A percentile compares a stretch with the other conserved stretches of the same genome.
Conservation (phyloP, 2,888 invertebrate genomes). For the Leptopilina drosophilae region DNA sequence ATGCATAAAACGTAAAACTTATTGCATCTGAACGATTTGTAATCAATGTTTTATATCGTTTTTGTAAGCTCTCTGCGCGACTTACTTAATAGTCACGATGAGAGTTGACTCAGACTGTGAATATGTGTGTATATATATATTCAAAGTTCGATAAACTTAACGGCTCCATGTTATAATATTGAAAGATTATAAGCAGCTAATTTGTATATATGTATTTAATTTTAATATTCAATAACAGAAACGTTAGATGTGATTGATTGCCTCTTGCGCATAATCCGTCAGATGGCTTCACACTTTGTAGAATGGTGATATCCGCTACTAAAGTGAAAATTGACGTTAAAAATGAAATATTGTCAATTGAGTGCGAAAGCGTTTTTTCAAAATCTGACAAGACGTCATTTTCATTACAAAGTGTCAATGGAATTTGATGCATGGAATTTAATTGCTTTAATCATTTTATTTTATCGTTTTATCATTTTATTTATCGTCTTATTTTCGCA, state of each 20-base stretch:
- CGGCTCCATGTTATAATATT: background rate
- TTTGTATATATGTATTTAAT: constrained; percentile 6
- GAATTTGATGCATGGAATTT: background rate
- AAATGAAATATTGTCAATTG: constrained; percentile 13
- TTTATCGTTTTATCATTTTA: too few species aligned
- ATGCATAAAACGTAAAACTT: constrained; percentile 6
- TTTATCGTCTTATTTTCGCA: too few species aligned
- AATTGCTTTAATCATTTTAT: background rate
- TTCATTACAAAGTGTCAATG: background rate
- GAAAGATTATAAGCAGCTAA: constrained; percentile 15
- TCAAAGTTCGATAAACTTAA: constrained; percentile 20
- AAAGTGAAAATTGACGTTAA: background rate
- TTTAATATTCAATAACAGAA: constrained; percentile 29
- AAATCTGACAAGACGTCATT: background rate
- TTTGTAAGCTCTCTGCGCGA: background rate
- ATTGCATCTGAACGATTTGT: background rate
- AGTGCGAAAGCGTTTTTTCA: background rate
- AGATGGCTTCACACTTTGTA: background rate
- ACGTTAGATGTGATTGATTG: constrained; percentile 1
- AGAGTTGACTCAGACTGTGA: background rate
- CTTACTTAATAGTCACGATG: constrained; percentile 7
- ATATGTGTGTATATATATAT: background rate
- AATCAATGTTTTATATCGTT: constrained; percentile 2
- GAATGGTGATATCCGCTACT: background rate
- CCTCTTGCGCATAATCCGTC: background rate